phyloP scores from a whole-genome alignment of 2,797 vertebrate genomes.

The Rhinichthys osculus region DNA sequence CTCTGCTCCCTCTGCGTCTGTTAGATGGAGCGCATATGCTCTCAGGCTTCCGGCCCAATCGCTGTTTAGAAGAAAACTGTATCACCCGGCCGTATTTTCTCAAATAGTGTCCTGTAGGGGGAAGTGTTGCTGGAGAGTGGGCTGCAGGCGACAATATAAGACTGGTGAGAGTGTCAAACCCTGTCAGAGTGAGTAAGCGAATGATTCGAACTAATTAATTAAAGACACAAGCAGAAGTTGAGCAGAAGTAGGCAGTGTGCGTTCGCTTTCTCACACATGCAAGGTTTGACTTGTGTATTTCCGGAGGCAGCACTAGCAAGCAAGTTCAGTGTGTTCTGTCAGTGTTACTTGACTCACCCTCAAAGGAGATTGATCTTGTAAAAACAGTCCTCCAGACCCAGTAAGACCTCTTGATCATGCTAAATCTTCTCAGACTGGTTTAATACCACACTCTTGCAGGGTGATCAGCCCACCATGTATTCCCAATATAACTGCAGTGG shows the following conservation, averaged over 20 bases:
- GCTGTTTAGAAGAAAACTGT: conserved; percentile 43
- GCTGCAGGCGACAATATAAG: conserved; percentile 27
- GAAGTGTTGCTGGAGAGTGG: conserved; percentile 43
- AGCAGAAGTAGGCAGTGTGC: conserved; percentile 20
- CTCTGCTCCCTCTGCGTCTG: conserved; percentile 50
- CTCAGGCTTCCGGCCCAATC: conserved; percentile 44
- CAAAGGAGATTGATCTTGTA: not conserved
- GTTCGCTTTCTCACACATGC: not conserved
- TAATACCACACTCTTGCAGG: not conserved
- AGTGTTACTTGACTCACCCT: conserved; percentile 4
- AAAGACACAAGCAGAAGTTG: conserved; percentile 64
- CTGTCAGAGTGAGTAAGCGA: conserved; percentile 76
- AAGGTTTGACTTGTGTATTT: conserved; percentile 24
- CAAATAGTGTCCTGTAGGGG: conserved; percentile 32
- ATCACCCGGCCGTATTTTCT: conserved; percentile 26
- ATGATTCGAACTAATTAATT: conserved; percentile 77
- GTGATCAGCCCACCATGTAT: not conserved
- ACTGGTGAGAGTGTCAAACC: conserved; percentile 74
- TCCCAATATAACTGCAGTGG: not conserved
- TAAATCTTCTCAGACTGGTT: not conserved
- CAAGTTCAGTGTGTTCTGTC: not conserved
- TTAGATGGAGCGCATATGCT: conserved; percentile 49
- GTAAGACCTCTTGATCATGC: not conserved
- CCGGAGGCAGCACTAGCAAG: not conserved
- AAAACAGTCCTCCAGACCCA: conserved; percentile 6